Conservation (phyloP, 2,113 vertebrate genomes). For the Pantherophis guttatus region DNA sequence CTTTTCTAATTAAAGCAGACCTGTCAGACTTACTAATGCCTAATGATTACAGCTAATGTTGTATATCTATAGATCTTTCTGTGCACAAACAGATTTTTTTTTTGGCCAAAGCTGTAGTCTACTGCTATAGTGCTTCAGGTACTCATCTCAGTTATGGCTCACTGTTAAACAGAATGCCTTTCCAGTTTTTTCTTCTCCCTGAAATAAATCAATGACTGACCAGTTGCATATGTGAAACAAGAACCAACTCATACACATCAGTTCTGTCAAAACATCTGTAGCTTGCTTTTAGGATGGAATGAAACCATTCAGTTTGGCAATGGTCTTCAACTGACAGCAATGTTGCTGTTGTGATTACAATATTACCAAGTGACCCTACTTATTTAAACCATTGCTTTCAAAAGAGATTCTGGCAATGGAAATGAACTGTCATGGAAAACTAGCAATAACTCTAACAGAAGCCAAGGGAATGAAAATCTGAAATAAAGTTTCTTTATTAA, state of each 20-base stretch:
- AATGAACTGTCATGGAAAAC: not conserved
- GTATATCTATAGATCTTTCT: not conserved
- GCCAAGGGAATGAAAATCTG: not conserved
- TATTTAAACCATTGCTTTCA: not conserved
- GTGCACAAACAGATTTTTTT: not conserved
- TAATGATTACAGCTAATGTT: not conserved
- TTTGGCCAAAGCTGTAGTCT: not conserved
- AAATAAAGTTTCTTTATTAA: not conserved
- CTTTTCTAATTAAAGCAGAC: not conserved
- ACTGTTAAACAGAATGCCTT: not conserved
- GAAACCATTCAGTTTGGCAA: not conserved
- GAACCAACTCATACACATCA: not conserved
- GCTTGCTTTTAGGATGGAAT: not conserved
- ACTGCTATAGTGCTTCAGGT: not conserved
- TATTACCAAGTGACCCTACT: not conserved
- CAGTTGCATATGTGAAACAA: not conserved
- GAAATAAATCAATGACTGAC: not conserved
- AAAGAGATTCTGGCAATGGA: not conserved
- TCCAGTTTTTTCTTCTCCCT: not conserved
- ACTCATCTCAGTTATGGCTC: not conserved
- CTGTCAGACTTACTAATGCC: not conserved
- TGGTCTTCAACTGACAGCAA: not conserved
- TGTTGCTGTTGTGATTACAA: not conserved
- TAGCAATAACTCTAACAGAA: not conserved
- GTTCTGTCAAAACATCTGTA: conserved; percentile 15